Percentiles rank a stretch among this genome's conserved stretches.
Conservation (phyloP, 2,113 vertebrate species). For the Campylomormyrus tamandua region DNA sequence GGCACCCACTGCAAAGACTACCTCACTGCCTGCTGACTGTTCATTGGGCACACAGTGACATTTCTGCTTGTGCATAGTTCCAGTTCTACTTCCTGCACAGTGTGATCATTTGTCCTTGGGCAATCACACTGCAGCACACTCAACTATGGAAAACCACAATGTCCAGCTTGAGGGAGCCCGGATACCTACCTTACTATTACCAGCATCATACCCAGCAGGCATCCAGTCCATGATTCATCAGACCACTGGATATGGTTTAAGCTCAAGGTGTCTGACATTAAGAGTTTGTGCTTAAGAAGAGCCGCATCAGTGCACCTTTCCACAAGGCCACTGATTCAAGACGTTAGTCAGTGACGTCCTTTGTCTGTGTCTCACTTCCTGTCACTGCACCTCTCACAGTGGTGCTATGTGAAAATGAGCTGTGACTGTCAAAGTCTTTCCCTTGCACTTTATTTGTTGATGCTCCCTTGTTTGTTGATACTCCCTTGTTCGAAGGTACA, state of each 20-base stretch:
- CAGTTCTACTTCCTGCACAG: not conserved
- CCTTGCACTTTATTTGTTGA: not conserved
- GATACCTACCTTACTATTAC: not conserved
- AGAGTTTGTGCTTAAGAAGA: not conserved
- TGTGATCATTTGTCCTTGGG: not conserved
- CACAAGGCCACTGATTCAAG: not conserved
- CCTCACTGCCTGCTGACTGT: not conserved
- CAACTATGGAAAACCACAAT: not conserved
- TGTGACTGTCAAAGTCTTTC: not conserved
- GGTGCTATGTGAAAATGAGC: not conserved
- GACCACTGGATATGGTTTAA: not conserved
- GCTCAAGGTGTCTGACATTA: not conserved
- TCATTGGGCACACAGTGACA: not conserved
- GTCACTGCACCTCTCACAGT: not conserved
- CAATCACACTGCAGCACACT: not conserved
- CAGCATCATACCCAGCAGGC: too few species aligned
- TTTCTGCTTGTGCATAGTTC: not conserved
- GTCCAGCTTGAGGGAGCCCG: not conserved
- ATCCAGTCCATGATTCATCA: not conserved
- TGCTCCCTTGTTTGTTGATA: not conserved
- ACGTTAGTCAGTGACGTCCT: not conserved
- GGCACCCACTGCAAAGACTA: not conserved
- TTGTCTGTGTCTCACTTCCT: not conserved
- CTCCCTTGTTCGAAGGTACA: not conserved
- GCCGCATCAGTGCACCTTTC: too few species aligned